Base-by-base conservation (phyloP, 1,140 invertebrate genomes). In the Nilaparvata lugens region DNA sequence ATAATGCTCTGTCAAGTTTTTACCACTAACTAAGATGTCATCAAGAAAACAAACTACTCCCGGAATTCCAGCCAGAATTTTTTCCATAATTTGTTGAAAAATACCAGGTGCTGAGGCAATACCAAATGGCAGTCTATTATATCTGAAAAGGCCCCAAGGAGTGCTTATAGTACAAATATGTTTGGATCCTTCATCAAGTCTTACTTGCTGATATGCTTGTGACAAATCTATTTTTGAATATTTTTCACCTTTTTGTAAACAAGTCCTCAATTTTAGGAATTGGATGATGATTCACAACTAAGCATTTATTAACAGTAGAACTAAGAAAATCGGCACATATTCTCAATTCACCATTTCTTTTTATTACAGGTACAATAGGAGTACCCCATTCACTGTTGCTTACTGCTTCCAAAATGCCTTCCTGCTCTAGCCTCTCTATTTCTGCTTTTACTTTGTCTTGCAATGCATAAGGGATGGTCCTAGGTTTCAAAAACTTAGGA, bases 31-130 rank as follows among this genome's bases (percentile, higher is more conserved):
- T 38, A 65, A 62, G 57, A 67, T 58, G 35, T 65, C 62, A 28
- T 65, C 65, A 6, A 65, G 18, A 40, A 62, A 66, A 18, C 57
- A 28, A 38, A 63, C 62, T 11, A 48, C 40, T 2, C 63, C 56
- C 0, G 53, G 18, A 42, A 66, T 61, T 0, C 62, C 60, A 9
- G 2, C 2, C 13, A 65, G 24, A 58, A 61, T 60, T 19, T 62
- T 52, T 11, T 65, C 66, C 48, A 65, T 62, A 18, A 62, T 64
- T 63, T 56, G 28, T 21, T 63, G 62, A 6, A 68, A 28, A 28
- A 28, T 28, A 28, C 28, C 28, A 4, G 28, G 28, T 28, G 28
- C 28, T 9, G 9, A 28, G 9, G 28, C 28, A 28, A 28, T 60
- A 4, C 38, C 56, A 43, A 3, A 42, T 43, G 56, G 35, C 23